Percentiles rank a stretch among this genome's conserved stretches.
Conservation (phyloP, 2,113 vertebrate species). For the Geococcyx californianus region DNA sequence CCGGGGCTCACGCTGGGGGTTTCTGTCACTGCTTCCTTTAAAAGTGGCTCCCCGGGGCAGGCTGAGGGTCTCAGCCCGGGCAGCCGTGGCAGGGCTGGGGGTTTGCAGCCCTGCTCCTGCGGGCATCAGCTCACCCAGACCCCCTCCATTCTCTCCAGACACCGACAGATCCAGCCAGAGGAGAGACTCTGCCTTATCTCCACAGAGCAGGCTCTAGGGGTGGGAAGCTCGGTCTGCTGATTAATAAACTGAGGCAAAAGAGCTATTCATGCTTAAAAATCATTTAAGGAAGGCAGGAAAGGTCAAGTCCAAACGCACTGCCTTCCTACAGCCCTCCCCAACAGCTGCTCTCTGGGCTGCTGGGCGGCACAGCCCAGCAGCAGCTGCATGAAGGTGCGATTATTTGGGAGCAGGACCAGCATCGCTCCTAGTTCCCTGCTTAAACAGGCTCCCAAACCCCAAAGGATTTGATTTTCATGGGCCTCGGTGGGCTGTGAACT, state of each 20-base stretch:
- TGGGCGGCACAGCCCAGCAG: fast-evolving
- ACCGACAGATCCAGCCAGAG: background rate
- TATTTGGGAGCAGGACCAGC: background rate
- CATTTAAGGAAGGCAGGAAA: background rate
- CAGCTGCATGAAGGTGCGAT: fast-evolving
- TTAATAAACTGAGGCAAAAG: conserved; percentile 46
- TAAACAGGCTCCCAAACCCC: background rate
- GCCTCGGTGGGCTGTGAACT: background rate
- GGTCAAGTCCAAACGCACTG: fast-evolving
- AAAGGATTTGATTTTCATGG: background rate
- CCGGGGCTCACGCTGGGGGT: background rate
- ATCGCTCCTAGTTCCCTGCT: fast-evolving
- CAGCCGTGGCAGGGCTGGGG: background rate
- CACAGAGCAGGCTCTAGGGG: conserved; percentile 17
- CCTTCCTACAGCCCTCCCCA: background rate
- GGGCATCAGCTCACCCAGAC: background rate
- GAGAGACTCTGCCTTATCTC: conserved; percentile 64
- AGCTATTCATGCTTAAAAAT: background rate
- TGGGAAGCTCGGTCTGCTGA: background rate
- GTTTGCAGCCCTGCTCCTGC: background rate
- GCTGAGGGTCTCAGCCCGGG: background rate
- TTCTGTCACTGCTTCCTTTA: background rate
- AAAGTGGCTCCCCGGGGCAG: background rate
- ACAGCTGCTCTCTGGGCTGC: background rate
- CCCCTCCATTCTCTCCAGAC: background rate